A percentile compares a stretch with the other conserved stretches of the same genome.
phyloP scores from a whole-genome alignment of 2,797 vertebrate genomes.

The Mallotus villosus region DNA sequence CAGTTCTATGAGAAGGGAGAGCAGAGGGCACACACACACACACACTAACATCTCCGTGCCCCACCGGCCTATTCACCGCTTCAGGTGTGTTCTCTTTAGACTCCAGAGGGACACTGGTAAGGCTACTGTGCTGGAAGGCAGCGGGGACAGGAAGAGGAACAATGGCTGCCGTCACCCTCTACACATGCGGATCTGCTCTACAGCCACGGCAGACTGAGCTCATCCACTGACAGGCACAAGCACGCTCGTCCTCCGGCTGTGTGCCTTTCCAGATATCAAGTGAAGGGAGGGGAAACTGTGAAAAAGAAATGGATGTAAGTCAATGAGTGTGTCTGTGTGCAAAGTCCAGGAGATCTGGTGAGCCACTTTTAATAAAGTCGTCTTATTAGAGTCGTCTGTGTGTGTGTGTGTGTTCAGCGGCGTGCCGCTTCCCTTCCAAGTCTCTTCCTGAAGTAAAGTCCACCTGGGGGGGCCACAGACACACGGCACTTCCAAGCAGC shows the following conservation, averaged over 20 bases:
- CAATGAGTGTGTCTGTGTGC: not conserved
- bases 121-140: not conserved
- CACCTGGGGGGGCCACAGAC: not conserved
- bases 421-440: not conserved
- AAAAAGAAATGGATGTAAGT: too few relatives aligned
- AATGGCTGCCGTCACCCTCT: constrained; percentile 12
- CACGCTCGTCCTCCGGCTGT: constrained; percentile 29
- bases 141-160: constrained; percentile 26
- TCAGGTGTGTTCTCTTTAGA: not conserved
- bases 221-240: constrained; percentile 40
- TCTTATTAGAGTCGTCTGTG: not conserved
- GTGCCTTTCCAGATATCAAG: too few relatives aligned
- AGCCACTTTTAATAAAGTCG: constrained; percentile 3
- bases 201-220: constrained; percentile 19
- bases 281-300: not conserved
- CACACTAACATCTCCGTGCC: not conserved
- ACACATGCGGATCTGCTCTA: not conserved
- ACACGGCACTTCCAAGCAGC: not conserved
- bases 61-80: not conserved
- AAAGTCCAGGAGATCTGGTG: too few relatives aligned
- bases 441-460: not conserved
- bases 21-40: not conserved
- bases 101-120: not conserved
- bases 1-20: not conserved
- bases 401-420: not conserved